Base-by-base conservation (phyloP, 2,113 vertebrate genomes). In the Saccopteryx bilineata region DNA sequence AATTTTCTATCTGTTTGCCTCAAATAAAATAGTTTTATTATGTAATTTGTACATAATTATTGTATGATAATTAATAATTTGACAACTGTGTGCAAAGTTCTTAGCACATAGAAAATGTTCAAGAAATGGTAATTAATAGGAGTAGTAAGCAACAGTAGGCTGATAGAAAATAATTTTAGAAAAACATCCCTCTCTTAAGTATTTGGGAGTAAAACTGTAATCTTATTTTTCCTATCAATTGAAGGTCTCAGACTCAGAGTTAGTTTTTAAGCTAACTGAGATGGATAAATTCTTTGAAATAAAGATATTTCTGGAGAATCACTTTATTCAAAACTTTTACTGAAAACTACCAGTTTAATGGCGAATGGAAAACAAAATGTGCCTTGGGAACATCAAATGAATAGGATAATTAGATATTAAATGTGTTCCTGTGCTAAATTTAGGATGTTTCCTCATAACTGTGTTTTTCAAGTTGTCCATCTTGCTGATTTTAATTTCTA, bases 31-130 rank as follows among this genome's bases (percentile, higher is more conserved):
- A 52, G 39, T 79, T 83, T 93, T 60, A 72, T 74, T 86, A 26
- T 93, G 83, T 33, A 95, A 69, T 86, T 60, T 92, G 31, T 87
- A 79, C 23, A 58, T 78, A 79, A 48, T 26, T 52, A 23, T 68
- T 83, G 10, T 63, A 23, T 39, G 39, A 39, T 39, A 39, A 39
- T 39, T 78, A 79, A 48, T 26, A 46, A 23, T 68, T 26, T 87
- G 81, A 91, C 8, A n/a, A 65, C 33, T 52, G 8, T 50, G 48
- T 76, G 39, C 5, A 90, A 93, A 82, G 24, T 54, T 48, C 18
- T 74, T 52, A 79, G 26, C 12, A 48, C 52, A 52, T 12, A 39
- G 23, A 60, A 91, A 71, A 48, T 26, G 23, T 72, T 87, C 58
- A 87, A 52, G 15, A 87, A 50, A 52, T 65, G 1, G 28, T 48